Percentiles rank a stretch among this genome's conserved stretches.
phyloP scores from a whole-genome alignment of 2,888 invertebrate species.

The Parthenolecanium corni region DNA sequence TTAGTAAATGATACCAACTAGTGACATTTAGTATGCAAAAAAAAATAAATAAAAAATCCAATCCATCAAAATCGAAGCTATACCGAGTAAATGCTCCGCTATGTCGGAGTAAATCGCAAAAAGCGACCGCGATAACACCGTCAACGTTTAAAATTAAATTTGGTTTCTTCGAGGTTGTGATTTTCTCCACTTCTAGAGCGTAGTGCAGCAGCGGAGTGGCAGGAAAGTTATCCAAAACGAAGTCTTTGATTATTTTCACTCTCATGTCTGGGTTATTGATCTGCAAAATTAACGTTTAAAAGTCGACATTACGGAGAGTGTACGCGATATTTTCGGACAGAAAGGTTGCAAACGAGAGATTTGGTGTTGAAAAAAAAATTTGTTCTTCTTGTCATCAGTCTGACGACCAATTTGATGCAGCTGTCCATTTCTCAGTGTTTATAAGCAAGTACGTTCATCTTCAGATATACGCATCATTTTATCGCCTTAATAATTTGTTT shows the following conservation, averaged over 20 bases:
- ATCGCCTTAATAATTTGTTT: too few species aligned
- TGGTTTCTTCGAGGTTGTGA: conserved; percentile 99
- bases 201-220: conserved; percentile 87
- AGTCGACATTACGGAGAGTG: background rate
- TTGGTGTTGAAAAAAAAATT: background rate
- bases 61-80: conserved; percentile 35
- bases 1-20: background rate
- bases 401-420: too few species aligned
- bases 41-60: background rate
- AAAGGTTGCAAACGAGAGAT: background rate
- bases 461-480: too few species aligned
- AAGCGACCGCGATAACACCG: conserved; percentile 93
- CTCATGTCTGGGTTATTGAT: conserved; percentile 98
- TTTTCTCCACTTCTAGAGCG: conserved; percentile 95
- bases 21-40: background rate
- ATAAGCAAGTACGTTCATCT: too few species aligned
- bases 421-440: too few species aligned
- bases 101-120: conserved; percentile 90
- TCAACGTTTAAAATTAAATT: conserved; percentile 98
- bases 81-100: conserved; percentile 87
- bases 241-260: conserved; percentile 92
- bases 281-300: conserved; percentile 34
- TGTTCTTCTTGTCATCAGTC: too few species aligned
- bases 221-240: conserved; percentile 86
- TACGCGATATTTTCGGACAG: background rate